Evolutionary conservation across 2,113 vertebrate genomes (phyloP), one percentile per base, ranked within the genome.

Genomic region (Varanus komodoensis): DNA sequence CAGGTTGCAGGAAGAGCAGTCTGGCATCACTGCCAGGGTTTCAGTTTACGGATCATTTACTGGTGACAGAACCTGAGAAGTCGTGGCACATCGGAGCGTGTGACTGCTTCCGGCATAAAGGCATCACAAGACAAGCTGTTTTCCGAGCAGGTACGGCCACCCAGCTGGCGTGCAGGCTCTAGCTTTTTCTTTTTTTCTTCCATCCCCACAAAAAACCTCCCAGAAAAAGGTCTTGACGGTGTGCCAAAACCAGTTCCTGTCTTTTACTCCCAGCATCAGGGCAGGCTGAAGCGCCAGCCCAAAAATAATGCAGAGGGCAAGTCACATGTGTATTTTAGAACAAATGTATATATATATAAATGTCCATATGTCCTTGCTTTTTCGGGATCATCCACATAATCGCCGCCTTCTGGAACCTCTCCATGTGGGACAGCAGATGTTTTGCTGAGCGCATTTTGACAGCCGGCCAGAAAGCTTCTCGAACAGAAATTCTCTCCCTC

Each of bases 301-400:
- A 23, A 29, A 29, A 80, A 80, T 80, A 80, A 29, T 29, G 21
- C 25, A 12, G 78, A 80, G 78, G 61, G 17, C 2, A 19, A 64
- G 61, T 80, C 78, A 80, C 48, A 27, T 50, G 78, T 27, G 5
- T 50, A 1, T 84, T 32, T 78, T 74, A n/a, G 71, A n/a, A 61
- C 6, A 64, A 8, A 29, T 6, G 7, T 8, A 29, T 21, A 27
- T 67, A 61, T n/a, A 57, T n/a, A 77, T 32, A 75, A 4, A 29
- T 14, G 32, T 52, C 50, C 75, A 57, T 44, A 19, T 68, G 57
- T 61, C 89, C 74, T 81, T 81, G 77, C n/a, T 80, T 86, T 86
- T 90, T 25, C 25, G 7, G 71, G 52, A 87, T 69, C 86, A 79
- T 88, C 54, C 6, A 89, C 88, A 57, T 50, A 15, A 82, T 15